Evolutionary conservation across 2,797 vertebrate species (phyloP).

Genomic region (Danio tinwini): DNA sequence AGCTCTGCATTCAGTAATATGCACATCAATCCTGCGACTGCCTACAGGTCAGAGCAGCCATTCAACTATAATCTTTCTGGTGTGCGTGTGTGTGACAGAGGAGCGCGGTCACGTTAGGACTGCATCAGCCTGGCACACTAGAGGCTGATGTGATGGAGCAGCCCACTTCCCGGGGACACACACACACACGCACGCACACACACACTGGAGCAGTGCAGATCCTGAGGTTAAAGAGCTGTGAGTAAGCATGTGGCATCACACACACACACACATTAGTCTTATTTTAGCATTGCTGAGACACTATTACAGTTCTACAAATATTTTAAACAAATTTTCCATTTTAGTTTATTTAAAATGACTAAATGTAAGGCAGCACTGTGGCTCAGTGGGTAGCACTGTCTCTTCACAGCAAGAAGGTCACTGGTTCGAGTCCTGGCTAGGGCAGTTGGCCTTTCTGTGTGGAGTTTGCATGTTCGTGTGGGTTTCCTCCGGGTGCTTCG

Average conservation of each 20-base stretch:
- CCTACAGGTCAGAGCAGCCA: slow-evolving; percentile 35
- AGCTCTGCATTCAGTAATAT: slow-evolving; percentile 80
- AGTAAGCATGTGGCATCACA: not conserved
- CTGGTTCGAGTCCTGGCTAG: no score
- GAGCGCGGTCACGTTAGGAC: slow-evolving; percentile 48
- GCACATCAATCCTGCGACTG: slow-evolving; percentile 20
- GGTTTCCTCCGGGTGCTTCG: no score
- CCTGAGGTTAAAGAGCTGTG: slow-evolving; percentile 18
- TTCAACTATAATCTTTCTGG: slow-evolving; percentile 21
- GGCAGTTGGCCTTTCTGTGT: no score
- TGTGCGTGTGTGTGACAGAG: slow-evolving; percentile 50
- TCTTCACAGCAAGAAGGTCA: no score
- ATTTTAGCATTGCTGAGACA: slow-evolving; percentile 2
- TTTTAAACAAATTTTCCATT: not conserved
- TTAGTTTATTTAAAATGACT: no score
- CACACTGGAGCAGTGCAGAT: slow-evolving; percentile 3
- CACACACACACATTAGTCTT: not conserved
- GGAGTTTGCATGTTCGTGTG: no score
- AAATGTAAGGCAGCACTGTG: no score
- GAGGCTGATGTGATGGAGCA: slow-evolving; percentile 61
- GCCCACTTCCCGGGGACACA: slow-evolving; percentile 47
- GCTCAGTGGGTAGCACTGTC: no score
- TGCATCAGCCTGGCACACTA: slow-evolving; percentile 37
- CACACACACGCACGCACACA: slow-evolving; percentile 22
- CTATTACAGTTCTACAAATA: not conserved